phyloP scores from a whole-genome alignment of 2,113 vertebrate species.

The Marmota monax region DNA sequence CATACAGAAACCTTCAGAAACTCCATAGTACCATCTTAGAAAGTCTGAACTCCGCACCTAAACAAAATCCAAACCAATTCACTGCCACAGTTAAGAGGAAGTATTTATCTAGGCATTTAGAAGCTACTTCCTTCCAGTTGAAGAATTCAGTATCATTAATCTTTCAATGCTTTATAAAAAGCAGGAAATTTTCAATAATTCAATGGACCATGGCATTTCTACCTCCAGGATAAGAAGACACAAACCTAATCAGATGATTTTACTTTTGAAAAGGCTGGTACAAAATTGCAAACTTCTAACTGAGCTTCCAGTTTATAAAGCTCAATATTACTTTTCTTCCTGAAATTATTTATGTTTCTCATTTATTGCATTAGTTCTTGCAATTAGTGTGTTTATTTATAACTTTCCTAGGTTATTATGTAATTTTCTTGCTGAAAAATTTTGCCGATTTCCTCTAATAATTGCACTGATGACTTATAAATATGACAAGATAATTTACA shows the following conservation, averaged over 20 bases:
- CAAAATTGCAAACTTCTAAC: slow-evolving; percentile 94
- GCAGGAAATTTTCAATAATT: slow-evolving; percentile 91
- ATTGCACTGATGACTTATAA: neutral
- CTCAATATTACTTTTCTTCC: slow-evolving; percentile 91
- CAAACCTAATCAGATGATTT: slow-evolving; percentile 93
- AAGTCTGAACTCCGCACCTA: slow-evolving; percentile 90
- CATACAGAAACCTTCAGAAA: slow-evolving; percentile 88
- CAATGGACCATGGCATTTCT: slow-evolving; percentile 89
- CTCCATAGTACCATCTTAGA: slow-evolving; percentile 90
- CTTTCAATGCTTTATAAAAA: slow-evolving; percentile 92
- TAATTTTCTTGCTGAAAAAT: slow-evolving; percentile 14
- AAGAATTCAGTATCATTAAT: slow-evolving; percentile 90
- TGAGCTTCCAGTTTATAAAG: slow-evolving; percentile 93
- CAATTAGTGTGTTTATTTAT: slow-evolving; percentile 19
- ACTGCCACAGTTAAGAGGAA: slow-evolving; percentile 92
- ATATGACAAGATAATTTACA: neutral
- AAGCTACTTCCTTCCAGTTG: slow-evolving; percentile 91
- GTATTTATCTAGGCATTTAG: slow-evolving; percentile 91
- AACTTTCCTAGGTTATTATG: neutral
- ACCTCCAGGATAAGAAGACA: slow-evolving; percentile 92
- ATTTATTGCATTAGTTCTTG: neutral
- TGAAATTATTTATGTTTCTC: slow-evolving; percentile 67
- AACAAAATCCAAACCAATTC: slow-evolving; percentile 94
- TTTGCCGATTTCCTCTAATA: neutral
- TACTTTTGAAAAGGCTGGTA: slow-evolving; percentile 93